Base-by-base conservation (phyloP, 1,140 invertebrate species). In the Leptinotarsa texana region DNA sequence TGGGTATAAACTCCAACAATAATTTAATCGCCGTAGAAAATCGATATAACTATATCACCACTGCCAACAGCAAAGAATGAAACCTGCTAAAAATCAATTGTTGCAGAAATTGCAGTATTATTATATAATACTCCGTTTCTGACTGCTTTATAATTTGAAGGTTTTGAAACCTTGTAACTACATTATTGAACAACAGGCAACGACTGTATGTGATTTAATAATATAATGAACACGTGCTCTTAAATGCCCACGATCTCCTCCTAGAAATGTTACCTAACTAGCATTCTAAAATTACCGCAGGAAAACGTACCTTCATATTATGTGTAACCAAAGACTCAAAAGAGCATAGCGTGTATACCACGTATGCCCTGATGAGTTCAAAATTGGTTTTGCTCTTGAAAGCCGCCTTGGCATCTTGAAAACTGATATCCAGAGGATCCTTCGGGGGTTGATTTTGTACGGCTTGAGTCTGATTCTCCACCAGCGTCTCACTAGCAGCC, bases 301-400 rank as follows among this genome's bases (percentile, higher is more conserved):
- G 4, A 57, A 69, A 47, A 86, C 89, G 91, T 89, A 98, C 97
- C 93, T 93, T 91, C 88, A 93, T 93, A 84, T 99, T 99, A 87
- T 99, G 92, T 82, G 98, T 93, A 68, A 99, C 98, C 72, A 99
- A 86, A 82, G 91, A 93, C 79, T 94, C 92, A 83, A 95, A 90
- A 51, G 94, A 94, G 87, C 97, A 99, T 83, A 99, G 88, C 84
- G 94, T 93, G 86, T 99, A 97, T 63, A 99, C 97, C 80, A 98
- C 80, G 82, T 97, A 94, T 22, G 96, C 97, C 74, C 98, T 89
- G 11, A 98, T 80, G 63, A 99, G 89, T 87, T 99, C 97, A 87
- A 88, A 92, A 73, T 94, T 98, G 72, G 94, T 97, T 90, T 99
- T 99, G 87, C 96, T 98, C 87, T 96, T 96, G 85, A 95, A 94